These are phyloP conservation scores for Megalurothrips usitatus DNA, from an alignment of 2,888 invertebrate genomes.

Conservation along the genomic window DNA sequence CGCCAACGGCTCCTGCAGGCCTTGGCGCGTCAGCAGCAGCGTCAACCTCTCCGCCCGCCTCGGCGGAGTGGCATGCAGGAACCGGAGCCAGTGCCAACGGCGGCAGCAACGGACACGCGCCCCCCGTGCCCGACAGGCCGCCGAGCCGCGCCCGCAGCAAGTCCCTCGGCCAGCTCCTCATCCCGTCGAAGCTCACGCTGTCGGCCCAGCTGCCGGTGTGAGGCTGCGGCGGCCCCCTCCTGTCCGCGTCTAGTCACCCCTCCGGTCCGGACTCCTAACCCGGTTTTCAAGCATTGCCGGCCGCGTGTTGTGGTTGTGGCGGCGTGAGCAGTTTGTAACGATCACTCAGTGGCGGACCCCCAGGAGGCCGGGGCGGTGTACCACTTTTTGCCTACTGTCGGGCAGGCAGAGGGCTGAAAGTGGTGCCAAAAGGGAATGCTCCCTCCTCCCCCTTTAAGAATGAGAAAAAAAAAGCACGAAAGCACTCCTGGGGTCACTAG, in stretches of 20 bases:
- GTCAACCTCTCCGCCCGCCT: neutral
- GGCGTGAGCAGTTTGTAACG: too few species aligned
- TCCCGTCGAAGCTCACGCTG: slow-evolving; percentile 3
- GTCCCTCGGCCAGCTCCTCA: slow-evolving; percentile 15
- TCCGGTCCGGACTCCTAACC: neutral
- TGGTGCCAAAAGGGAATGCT: too few species aligned
- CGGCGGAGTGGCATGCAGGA: neutral
- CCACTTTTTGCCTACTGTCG: too few species aligned
- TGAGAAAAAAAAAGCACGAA: too few species aligned
- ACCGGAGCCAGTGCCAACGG: neutral
- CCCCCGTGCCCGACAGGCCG: neutral
- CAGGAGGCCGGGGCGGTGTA: too few species aligned
- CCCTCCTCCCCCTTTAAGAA: too few species aligned
- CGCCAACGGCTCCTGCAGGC: slow-evolving; percentile 19
- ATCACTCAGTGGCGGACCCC: too few species aligned
- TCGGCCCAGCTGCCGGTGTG: neutral
- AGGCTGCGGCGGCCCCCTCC: neutral
- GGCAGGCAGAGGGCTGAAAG: too few species aligned
- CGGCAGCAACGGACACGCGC: neutral
- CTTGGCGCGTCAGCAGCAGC: neutral
- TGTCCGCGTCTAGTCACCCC: neutral
- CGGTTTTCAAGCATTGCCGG: too few species aligned
- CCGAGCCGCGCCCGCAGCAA: slow-evolving; percentile 5
- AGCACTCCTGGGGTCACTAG: too few species aligned
- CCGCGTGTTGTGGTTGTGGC: too few species aligned